A percentile compares a stretch with the other conserved stretches of the same genome.
phyloP scores from a whole-genome alignment of 2,888 invertebrate genomes.

The Aromia moschata region DNA sequence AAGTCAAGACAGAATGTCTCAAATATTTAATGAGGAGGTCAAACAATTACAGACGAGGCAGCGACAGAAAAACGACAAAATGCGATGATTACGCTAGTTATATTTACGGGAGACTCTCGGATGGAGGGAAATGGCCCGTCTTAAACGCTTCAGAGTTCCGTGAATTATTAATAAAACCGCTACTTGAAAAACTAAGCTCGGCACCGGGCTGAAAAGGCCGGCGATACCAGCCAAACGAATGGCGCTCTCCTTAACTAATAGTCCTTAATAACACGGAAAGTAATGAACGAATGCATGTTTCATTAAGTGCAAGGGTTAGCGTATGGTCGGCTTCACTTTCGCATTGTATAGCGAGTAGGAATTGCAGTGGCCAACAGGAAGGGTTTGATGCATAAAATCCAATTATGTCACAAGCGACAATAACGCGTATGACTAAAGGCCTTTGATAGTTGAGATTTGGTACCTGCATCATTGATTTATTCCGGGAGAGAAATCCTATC shows the following conservation, averaged over 20 bases:
- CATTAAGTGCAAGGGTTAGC: slow-evolving; percentile 16
- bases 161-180: slow-evolving; percentile 53
- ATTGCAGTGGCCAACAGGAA: too few relatives aligned
- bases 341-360: not conserved
- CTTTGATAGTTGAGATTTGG: too few relatives aligned
- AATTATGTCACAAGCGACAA: too few relatives aligned
- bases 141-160: slow-evolving; percentile 50
- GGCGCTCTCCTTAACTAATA: slow-evolving; percentile 40
- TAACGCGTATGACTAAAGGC: too few relatives aligned
- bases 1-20: not conserved
- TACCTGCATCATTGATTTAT: too few relatives aligned
- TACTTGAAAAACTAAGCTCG: slow-evolving; percentile 47
- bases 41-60: not conserved
- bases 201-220: slow-evolving; percentile 36
- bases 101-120: slow-evolving; percentile 49
- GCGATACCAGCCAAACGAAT: slow-evolving; percentile 38
- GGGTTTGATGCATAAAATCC: too few relatives aligned
- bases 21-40: slow-evolving; percentile 1
- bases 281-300: slow-evolving; percentile 44
- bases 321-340: not conserved
- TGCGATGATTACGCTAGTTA: slow-evolving; percentile 34
- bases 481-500: too few relatives aligned
- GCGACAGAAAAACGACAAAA: slow-evolving; percentile 15
- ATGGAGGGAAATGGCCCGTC: slow-evolving; percentile 48
- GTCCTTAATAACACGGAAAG: slow-evolving; percentile 41